A percentile compares a stretch with the other conserved stretches of the same genome.
phyloP scores from a whole-genome alignment of 2,888 invertebrate species.

The Amorpha juglandis region DNA sequence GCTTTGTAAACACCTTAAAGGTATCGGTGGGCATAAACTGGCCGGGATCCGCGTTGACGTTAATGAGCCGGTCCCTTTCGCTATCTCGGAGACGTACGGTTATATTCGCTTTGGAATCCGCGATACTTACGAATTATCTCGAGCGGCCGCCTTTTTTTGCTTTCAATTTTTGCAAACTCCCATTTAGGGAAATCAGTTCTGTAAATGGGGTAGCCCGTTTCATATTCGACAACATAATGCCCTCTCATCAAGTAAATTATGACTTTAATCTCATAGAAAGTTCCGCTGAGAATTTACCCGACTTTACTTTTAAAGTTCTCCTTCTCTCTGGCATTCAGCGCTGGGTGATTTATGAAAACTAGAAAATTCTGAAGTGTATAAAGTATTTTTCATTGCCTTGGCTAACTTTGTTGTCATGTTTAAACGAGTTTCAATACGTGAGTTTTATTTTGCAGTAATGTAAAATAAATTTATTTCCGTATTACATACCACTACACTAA shows the following conservation, averaged over 20 bases:
- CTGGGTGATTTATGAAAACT: slow-evolving; percentile 78
- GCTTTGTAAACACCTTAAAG: slow-evolving; percentile 81
- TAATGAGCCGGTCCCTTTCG: slow-evolving; percentile 78
- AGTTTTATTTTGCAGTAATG: slow-evolving; percentile 40
- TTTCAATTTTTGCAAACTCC: slow-evolving; percentile 56
- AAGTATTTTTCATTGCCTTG: slow-evolving; percentile 66
- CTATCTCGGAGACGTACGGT: slow-evolving; percentile 77
- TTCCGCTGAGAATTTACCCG: slow-evolving; percentile 68
- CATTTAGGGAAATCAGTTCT: slow-evolving; percentile 63
- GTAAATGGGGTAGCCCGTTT: slow-evolving; percentile 49
- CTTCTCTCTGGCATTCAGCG: slow-evolving; percentile 44
- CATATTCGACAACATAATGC: slow-evolving; percentile 71
- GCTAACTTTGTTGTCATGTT: slow-evolving; percentile 60
- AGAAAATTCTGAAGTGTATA: slow-evolving; percentile 66
- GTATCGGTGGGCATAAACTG: slow-evolving; percentile 78
- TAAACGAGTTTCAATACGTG: slow-evolving; percentile 58
- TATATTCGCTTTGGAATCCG: slow-evolving; percentile 62
- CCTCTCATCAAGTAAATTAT: slow-evolving; percentile 76
- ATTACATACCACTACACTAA: neutral
- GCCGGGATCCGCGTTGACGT: slow-evolving; percentile 72
- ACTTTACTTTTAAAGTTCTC: slow-evolving; percentile 73
- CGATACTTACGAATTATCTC: slow-evolving; percentile 66
- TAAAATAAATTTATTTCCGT: slow-evolving; percentile 4
- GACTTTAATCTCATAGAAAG: slow-evolving; percentile 77
- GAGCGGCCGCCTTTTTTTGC: slow-evolving; percentile 52